phyloP scores from a whole-genome alignment of 2,797 vertebrate species.

The Garrulus glandarius region DNA sequence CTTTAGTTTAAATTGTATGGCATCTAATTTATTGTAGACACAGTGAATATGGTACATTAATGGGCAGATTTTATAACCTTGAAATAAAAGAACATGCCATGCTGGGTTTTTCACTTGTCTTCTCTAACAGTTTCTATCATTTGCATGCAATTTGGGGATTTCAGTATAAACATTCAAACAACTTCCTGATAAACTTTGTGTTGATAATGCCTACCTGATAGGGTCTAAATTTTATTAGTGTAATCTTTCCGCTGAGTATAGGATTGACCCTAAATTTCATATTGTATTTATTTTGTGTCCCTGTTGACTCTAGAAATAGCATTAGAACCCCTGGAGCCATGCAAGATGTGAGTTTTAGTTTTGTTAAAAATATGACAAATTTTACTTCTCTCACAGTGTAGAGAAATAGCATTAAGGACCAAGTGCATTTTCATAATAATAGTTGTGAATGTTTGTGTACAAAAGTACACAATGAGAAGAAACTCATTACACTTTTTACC shows the following conservation, averaged over 20 bases:
- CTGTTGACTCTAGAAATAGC: not conserved
- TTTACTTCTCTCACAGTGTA: not conserved
- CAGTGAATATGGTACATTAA: not conserved
- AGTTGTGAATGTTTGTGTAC: not conserved
- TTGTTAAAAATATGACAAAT: not conserved
- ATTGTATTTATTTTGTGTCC: not conserved
- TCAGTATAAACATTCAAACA: not conserved
- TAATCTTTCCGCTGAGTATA: not conserved
- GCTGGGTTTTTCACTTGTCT: not conserved
- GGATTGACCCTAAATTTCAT: not conserved
- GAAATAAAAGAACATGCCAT: not conserved
- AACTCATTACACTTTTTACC: not conserved
- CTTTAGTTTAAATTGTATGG: conserved; percentile 1
- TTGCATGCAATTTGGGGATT: not conserved
- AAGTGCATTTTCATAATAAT: not conserved
- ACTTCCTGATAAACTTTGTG: not conserved
- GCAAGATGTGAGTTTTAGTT: not conserved
- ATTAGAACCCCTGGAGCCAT: not conserved
- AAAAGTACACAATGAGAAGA: not conserved
- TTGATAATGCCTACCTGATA: not conserved
- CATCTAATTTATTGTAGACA: not conserved
- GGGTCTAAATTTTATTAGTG: not conserved
- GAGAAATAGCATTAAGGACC: not conserved
- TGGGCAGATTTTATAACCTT: conserved; percentile 1
- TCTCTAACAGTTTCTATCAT: not conserved